phyloP scores from a whole-genome alignment of 2,797 vertebrate genomes.

The Podarcis siculus region DNA sequence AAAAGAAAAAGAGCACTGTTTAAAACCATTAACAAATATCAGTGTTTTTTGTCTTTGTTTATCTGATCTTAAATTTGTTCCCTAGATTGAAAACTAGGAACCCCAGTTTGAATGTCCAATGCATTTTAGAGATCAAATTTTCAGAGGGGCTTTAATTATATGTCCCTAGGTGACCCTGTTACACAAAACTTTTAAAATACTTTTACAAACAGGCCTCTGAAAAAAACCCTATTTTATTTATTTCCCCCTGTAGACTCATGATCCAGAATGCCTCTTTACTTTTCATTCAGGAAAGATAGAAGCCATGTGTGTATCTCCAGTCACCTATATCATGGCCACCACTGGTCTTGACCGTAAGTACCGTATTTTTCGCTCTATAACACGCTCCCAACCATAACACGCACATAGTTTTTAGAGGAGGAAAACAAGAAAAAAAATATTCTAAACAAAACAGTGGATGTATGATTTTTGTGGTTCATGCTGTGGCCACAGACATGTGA shows the following conservation, averaged over 20 bases:
- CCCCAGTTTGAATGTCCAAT: background rate
- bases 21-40: too few relatives aligned
- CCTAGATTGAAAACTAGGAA: background rate
- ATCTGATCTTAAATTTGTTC: too few relatives aligned
- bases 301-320: constrained; percentile 84
- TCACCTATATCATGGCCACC: constrained; percentile 90
- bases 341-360: constrained; percentile 87
- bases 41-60: too few relatives aligned
- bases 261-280: constrained; percentile 88
- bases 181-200: background rate
- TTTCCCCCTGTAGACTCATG: constrained; percentile 77
- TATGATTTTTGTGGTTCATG: too few relatives aligned
- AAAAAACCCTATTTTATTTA: constrained; percentile 45
- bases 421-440: too few relatives aligned
- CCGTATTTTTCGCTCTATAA: too few relatives aligned
- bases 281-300: constrained; percentile 88
- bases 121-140: background rate
- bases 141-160: background rate
- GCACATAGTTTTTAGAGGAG: too few relatives aligned
- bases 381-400: too few relatives aligned
- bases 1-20: too few relatives aligned
- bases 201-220: constrained; percentile 2
- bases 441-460: too few relatives aligned
- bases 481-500: too few relatives aligned
- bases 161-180: background rate